These are phyloP conservation scores for Nerophis lumbriciformis DNA, from an alignment of 2,113 vertebrate species.

Conservation along the genomic window DNA sequence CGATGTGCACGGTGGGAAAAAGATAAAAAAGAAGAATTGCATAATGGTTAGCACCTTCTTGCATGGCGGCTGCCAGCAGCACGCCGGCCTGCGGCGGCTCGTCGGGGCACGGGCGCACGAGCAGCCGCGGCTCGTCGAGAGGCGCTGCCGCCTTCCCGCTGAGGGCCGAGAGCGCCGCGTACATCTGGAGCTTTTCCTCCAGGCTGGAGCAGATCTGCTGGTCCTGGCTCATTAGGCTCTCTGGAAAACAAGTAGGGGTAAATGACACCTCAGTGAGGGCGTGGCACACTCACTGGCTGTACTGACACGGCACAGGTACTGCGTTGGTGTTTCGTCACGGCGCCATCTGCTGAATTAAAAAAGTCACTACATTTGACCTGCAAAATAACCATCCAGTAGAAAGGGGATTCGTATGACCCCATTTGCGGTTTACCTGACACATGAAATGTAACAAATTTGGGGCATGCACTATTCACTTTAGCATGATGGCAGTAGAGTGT, in stretches of 20 bases:
- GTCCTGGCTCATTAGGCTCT: slow-evolving; percentile 78
- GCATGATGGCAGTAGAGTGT: no score
- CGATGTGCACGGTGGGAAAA: neutral
- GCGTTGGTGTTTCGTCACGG: no score
- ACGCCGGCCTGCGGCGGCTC: slow-evolving; percentile 79
- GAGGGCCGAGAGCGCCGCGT: slow-evolving; percentile 73
- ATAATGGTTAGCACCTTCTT: slow-evolving; percentile 73
- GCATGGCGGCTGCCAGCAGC: slow-evolving; percentile 80
- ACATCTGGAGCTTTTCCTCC: slow-evolving; percentile 88
- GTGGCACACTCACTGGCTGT: no score
- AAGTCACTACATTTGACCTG: no score
- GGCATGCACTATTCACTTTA: no score
- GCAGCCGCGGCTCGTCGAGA: slow-evolving; percentile 73
- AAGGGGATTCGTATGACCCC: no score
- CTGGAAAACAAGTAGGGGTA: slow-evolving; percentile 38
- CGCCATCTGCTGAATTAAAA: no score
- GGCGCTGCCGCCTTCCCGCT: slow-evolving; percentile 68
- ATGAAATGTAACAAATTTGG: no score
- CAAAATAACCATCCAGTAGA: no score
- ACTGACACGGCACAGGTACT: no score
- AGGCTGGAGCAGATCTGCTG: slow-evolving; percentile 85
- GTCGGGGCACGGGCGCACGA: slow-evolving; percentile 76
- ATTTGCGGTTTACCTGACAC: no score
- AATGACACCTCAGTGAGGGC: no score
- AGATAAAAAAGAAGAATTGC: neutral